These are phyloP conservation scores for Pediacus dermestoides DNA, from an alignment of 2,888 invertebrate genomes.

Conservation along the genomic window DNA sequence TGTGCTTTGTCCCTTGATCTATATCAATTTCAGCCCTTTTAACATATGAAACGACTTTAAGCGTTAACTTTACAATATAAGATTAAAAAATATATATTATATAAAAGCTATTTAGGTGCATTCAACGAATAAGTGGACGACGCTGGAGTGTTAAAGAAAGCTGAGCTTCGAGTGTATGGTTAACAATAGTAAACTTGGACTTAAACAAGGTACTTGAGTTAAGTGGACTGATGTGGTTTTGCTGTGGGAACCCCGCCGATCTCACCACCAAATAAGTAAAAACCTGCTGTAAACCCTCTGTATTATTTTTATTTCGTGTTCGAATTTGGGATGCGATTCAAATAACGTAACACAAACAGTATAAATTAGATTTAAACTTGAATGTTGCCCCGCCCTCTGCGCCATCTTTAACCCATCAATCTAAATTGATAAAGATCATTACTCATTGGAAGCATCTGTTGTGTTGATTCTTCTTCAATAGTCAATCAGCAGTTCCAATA, in stretches of 20 bases:
- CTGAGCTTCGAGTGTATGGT: slow-evolving; percentile 34
- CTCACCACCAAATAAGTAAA: slow-evolving; percentile 37
- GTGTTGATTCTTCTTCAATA: slow-evolving; percentile 39
- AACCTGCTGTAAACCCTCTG: too few relatives aligned
- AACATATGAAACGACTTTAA: too few relatives aligned
- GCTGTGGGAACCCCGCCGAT: slow-evolving; percentile 40
- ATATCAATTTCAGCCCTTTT: too few relatives aligned
- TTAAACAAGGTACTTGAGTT: slow-evolving; percentile 38
- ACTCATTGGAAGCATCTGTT: slow-evolving; percentile 46
- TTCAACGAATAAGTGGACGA: slow-evolving; percentile 30
- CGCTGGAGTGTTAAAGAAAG: slow-evolving; percentile 31
- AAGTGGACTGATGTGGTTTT: slow-evolving; percentile 40
- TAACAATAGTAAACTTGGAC: slow-evolving; percentile 33
- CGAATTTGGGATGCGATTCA: too few relatives aligned
- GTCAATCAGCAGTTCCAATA: slow-evolving; percentile 38
- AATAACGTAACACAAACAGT: too few relatives aligned
- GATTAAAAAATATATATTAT: too few relatives aligned
- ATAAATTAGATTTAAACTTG: too few relatives aligned
- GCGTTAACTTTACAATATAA: too few relatives aligned
- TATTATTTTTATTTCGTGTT: too few relatives aligned
- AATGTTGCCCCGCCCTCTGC: slow-evolving; percentile 31
- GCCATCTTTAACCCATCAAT: slow-evolving; percentile 45
- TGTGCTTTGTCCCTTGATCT: too few relatives aligned
- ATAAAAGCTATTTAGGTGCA: too few relatives aligned
- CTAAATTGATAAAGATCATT: slow-evolving; percentile 47